Evolutionary conservation across 2,888 invertebrate genomes (phyloP).

Genomic region (Leistus spinibarbis): DNA sequence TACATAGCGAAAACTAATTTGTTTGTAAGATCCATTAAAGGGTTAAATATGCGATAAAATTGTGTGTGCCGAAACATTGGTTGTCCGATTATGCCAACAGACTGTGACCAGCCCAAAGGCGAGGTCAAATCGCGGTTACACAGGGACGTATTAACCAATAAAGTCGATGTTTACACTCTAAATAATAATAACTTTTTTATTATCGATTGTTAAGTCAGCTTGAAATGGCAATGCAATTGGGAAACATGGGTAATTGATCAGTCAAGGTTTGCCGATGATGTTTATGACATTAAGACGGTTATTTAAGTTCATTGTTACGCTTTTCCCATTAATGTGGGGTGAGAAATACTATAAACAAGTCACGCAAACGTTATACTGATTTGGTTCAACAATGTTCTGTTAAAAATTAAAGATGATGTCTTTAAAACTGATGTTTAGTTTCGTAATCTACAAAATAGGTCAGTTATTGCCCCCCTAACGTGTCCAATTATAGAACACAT

Average conservation of each 20-base stretch:
- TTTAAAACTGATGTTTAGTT: too few species aligned
- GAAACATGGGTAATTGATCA: too few species aligned
- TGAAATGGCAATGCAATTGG: background rate
- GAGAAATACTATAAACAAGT: background rate
- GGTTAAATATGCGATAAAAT: background rate
- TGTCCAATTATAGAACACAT: too few species aligned
- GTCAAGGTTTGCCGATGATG: background rate
- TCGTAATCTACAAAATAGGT: too few species aligned
- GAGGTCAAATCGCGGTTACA: conserved; percentile 44
- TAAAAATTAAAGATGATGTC: too few species aligned
- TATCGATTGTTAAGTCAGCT: background rate
- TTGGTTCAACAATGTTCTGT: too few species aligned
- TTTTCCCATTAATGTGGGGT: background rate
- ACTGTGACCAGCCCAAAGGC: conserved; percentile 50
- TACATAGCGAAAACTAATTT: too few species aligned
- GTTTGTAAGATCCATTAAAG: too few species aligned
- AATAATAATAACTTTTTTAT: background rate
- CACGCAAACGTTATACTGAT: background rate
- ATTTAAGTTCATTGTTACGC: background rate
- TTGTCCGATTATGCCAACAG: conserved; percentile 49
- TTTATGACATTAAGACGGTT: background rate
- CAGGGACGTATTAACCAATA: conserved; percentile 18
- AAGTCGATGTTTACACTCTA: background rate
- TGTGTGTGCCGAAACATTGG: conserved; percentile 48
- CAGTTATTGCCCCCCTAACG: background rate